A percentile compares a stretch with the other conserved stretches of the same genome.
These are phyloP conservation scores for Bellardia pandia DNA, from an alignment of 2,888 invertebrate species.

Conservation along the genomic window DNA sequence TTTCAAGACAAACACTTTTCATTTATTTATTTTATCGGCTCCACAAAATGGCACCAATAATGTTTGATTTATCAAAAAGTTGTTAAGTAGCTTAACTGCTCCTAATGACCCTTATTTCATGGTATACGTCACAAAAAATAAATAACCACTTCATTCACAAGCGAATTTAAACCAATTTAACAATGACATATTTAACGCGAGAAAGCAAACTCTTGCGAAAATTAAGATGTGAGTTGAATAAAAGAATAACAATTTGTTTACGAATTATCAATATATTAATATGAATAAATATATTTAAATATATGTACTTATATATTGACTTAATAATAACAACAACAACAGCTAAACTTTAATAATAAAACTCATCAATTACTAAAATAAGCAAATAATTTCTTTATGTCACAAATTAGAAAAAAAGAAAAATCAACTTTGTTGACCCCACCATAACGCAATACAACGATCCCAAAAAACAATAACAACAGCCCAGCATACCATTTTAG, in stretches of 20 bases:
- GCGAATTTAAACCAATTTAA: slow-evolving; percentile 54
- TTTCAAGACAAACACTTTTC: too few relatives aligned
- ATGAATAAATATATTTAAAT: neutral
- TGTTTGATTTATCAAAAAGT: slow-evolving; percentile 47
- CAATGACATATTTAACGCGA: slow-evolving; percentile 15
- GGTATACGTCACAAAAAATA: neutral
- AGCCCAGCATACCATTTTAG: too few relatives aligned
- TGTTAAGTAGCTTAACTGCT: slow-evolving; percentile 51
- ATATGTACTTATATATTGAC: neutral
- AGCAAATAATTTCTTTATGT: slow-evolving; percentile 18
- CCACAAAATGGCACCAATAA: slow-evolving; percentile 3
- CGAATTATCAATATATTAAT: slow-evolving; percentile 5
- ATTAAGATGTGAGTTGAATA: neutral
- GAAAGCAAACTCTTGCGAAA: neutral
- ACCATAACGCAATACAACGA: neutral
- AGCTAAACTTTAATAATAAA: neutral
- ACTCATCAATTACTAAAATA: neutral
- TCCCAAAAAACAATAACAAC: neutral
- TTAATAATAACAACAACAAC: slow-evolving; percentile 8
- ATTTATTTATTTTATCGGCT: slow-evolving; percentile 11
- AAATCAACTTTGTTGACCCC: neutral
- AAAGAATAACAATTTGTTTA: slow-evolving; percentile 4
- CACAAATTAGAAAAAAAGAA: slow-evolving; percentile 3
- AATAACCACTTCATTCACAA: slow-evolving; percentile 12
- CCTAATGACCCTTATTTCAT: slow-evolving; percentile 38